phyloP scores from a whole-genome alignment of 35 echinoderm and acorn worm genomes.

The Apostichopus californicus region DNA sequence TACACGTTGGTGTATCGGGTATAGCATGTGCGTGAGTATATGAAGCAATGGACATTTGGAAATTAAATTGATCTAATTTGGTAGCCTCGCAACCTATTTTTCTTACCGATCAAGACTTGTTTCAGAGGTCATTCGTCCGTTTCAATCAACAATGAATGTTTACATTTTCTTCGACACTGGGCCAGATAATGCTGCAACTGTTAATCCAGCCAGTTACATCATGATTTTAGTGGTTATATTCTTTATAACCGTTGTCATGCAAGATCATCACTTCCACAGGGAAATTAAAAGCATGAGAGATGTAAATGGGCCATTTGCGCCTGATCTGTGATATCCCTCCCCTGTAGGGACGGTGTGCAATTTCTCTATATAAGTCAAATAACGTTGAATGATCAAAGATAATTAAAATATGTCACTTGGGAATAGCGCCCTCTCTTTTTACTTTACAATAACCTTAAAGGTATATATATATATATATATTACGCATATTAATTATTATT shows the following conservation, averaged over 20 bases:
- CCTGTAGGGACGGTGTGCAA: neutral
- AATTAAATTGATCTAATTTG: neutral
- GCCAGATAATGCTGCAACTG: neutral
- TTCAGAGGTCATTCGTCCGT: neutral
- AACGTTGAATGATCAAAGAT: conserved; percentile 18
- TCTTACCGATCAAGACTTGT: neutral
- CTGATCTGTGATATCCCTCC: neutral
- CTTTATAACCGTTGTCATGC: neutral
- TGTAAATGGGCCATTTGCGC: conserved; percentile 25
- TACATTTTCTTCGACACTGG: neutral
- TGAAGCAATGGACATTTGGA: no score
- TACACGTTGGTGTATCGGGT: no score
- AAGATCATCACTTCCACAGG: conserved; percentile 26
- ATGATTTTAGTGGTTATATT: neutral
- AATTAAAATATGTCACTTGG: conserved; percentile 30
- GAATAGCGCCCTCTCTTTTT: conserved; percentile 4
- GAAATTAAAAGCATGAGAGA: conserved; percentile 35
- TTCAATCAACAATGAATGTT: conserved; percentile 10
- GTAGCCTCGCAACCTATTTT: conserved; percentile 3
- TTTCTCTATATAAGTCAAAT: neutral
- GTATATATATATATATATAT: neutral
- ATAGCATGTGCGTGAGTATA: no score
- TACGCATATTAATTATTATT: no score
- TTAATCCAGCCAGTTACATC: neutral
- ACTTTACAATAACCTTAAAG: neutral